Conservation (phyloP, 2,888 invertebrate genomes). For the Eucriotettix oculatus region DNA sequence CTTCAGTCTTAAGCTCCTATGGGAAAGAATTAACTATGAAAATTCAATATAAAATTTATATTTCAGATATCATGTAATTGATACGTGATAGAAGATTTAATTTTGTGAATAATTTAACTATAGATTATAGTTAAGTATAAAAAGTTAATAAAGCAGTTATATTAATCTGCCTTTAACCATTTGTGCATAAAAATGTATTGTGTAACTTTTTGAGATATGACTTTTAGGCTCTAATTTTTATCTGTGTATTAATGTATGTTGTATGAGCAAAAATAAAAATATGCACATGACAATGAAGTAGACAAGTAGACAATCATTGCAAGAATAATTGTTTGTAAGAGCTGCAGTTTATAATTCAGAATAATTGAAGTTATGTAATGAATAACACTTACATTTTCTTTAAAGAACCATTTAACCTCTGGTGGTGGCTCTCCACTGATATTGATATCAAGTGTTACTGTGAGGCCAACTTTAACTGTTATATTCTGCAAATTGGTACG, state of each 20-base stretch:
- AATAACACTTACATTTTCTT: constrained; percentile 32
- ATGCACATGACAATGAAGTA: too few species aligned
- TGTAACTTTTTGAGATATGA: too few species aligned
- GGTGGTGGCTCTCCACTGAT: constrained; percentile 90
- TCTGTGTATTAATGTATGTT: too few species aligned
- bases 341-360: background rate
- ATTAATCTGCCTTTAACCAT: too few species aligned
- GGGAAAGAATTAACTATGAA: constrained; percentile 3
- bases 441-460: constrained; percentile 71
- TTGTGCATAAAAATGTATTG: too few species aligned
- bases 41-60: background rate
- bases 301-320: too few species aligned
- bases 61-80: background rate
- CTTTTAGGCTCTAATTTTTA: too few species aligned
- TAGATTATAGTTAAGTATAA: too few species aligned
- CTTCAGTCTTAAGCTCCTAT: constrained; percentile 24
- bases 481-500: constrained; percentile 73
- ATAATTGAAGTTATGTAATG: background rate
- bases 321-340: background rate
- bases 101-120: too few species aligned
- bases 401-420: constrained; percentile 74
- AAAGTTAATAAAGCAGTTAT: too few species aligned
- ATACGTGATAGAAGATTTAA: too few species aligned
- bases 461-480: constrained; percentile 74
- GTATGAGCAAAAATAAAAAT: too few species aligned